These are phyloP conservation scores for Macrochelys suwanniensis DNA, from an alignment of 2,797 vertebrate species.

Conservation along the genomic window DNA sequence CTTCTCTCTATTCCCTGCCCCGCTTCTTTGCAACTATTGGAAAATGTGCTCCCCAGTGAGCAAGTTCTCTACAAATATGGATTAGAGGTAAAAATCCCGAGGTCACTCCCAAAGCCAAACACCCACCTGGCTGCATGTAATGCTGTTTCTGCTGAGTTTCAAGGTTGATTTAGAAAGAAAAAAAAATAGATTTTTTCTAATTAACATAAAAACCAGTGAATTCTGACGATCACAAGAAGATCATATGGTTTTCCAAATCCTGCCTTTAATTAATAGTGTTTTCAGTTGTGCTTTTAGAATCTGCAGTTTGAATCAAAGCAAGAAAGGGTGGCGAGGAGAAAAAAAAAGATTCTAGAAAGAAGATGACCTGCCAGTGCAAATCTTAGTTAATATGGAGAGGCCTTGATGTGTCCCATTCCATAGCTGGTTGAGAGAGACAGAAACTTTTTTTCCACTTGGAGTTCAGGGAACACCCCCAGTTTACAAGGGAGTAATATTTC, in stretches of 20 bases:
- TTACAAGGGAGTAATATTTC: conserved; percentile 61
- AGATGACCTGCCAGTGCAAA: background rate
- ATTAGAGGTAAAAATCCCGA: conserved; percentile 60
- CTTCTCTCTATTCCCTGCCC: conserved; percentile 43
- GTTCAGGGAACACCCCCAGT: background rate
- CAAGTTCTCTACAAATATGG: conserved; percentile 59
- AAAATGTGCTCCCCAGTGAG: conserved; percentile 72
- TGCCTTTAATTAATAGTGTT: background rate
- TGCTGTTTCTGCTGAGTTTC: conserved; percentile 53
- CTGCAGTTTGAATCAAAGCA: conserved; percentile 6
- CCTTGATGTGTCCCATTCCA: background rate
- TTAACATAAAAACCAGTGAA: background rate
- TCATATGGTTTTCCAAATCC: conserved; percentile 35
- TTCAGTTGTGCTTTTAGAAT: background rate
- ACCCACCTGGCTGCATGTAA: conserved; percentile 37
- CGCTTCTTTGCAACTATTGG: conserved; percentile 66
- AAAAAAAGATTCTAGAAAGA: background rate
- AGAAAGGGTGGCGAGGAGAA: background rate
- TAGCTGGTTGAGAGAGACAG: conserved; percentile 1
- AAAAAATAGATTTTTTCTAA: conserved; percentile 23
- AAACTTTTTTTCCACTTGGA: conserved; percentile 33
- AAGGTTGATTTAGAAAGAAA: conserved; percentile 19
- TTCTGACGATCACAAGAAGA: conserved; percentile 43
- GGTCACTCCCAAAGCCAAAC: conserved; percentile 64
- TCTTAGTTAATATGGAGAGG: background rate